Percentiles rank a stretch among this genome's conserved stretches.
Conservation (phyloP, 2,797 vertebrate species). For the Numenius phaeopus region DNA sequence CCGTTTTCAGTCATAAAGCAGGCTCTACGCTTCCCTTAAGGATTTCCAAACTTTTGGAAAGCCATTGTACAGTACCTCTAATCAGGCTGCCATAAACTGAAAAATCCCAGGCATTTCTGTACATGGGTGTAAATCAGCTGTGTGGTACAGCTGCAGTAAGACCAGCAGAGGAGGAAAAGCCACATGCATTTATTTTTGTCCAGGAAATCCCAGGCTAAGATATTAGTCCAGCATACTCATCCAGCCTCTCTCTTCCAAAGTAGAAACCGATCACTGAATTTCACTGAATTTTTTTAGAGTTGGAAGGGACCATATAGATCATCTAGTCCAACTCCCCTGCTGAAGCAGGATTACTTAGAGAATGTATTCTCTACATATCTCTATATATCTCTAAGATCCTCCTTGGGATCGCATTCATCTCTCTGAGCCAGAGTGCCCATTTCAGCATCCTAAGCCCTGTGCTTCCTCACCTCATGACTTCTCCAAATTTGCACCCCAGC, state of each 20-base stretch:
- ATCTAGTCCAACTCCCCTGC: too few species aligned
- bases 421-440: background rate
- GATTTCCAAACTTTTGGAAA: background rate
- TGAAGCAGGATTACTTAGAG: too few species aligned
- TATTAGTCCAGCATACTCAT: background rate
- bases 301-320: too few species aligned
- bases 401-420: background rate
- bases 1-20: background rate
- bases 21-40: background rate
- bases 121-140: background rate
- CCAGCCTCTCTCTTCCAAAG: background rate
- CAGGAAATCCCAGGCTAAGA: background rate
- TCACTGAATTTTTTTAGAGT: too few species aligned
- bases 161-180: background rate
- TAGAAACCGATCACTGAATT: fast-evolving
- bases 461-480: background rate
- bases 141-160: background rate
- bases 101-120: background rate
- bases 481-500: background rate
- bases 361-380: too few species aligned
- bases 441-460: background rate
- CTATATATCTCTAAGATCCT: too few species aligned
- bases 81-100: background rate
- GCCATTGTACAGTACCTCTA: background rate
- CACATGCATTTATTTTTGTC: background rate